Conservation (phyloP, 2,888 invertebrate species). For the Panorpa germanica region DNA sequence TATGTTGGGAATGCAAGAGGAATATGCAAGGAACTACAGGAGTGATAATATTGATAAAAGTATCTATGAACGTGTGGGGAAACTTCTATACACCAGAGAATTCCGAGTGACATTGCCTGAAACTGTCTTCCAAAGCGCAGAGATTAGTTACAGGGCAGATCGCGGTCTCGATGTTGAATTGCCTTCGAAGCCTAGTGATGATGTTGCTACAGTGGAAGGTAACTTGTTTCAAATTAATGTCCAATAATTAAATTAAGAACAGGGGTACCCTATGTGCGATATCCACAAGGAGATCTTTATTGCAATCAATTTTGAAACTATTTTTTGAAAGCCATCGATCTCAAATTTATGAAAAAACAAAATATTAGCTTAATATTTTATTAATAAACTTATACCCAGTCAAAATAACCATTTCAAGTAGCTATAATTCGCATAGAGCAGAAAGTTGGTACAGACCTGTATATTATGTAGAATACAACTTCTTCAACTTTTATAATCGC, state of each 20-base stretch:
- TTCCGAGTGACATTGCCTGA: conserved; percentile 54
- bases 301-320: too few species aligned
- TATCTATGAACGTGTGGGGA: conserved; percentile 49
- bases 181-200: conserved; percentile 26
- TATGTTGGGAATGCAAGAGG: conserved; percentile 38
- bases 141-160: conserved; percentile 44
- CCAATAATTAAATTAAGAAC: conserved; percentile 3
- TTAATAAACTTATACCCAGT: too few species aligned
- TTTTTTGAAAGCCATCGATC: too few species aligned
- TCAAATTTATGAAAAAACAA: too few species aligned
- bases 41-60: conserved; percentile 50
- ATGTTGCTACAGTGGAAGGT: conserved; percentile 35
- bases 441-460: too few species aligned
- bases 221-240: conserved; percentile 11
- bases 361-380: too few species aligned
- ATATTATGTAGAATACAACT: too few species aligned
- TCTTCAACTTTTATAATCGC: too few species aligned
- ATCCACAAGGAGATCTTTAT: too few species aligned
- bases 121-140: conserved; percentile 45
- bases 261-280: too few species aligned
- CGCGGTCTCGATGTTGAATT: conserved; percentile 43
- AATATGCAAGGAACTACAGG: conserved; percentile 38
- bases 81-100: conserved; percentile 54
- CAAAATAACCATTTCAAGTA: too few species aligned
- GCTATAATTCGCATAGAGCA: too few species aligned